phyloP scores from a whole-genome alignment of 2,888 invertebrate species.

The Aplocera efformata region DNA sequence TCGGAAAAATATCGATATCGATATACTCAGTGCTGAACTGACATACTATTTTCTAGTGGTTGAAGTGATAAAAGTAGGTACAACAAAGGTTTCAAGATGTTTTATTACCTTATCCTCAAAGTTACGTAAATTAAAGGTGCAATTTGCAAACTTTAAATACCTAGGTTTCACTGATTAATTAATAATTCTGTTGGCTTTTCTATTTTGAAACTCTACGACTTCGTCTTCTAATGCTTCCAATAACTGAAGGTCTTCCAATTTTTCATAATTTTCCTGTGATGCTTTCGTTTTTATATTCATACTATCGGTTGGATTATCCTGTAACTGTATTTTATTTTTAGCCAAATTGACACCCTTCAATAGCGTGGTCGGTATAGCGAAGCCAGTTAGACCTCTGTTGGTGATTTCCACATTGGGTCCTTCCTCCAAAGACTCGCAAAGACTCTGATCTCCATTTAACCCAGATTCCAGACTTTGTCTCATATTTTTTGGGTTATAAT shows the following conservation, averaged over 20 bases:
- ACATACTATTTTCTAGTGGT: no score
- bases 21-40: no score
- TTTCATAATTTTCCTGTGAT: constrained; percentile 11
- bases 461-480: constrained; percentile 47
- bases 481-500: constrained; percentile 47
- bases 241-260: constrained; percentile 6
- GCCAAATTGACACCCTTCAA: constrained; percentile 29
- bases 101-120: no score
- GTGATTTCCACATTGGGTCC: constrained; percentile 60
- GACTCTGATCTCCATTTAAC: constrained; percentile 42
- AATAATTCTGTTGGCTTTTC: background rate
- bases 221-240: constrained; percentile 38
- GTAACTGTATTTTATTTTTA: constrained; percentile 22
- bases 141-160: no score
- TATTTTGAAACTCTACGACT: constrained; percentile 33
- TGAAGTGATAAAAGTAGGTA: no score
- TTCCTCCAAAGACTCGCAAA: constrained; percentile 52
- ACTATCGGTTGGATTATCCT: constrained; percentile 1
- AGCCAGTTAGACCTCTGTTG: constrained; percentile 66
- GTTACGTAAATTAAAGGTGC: no score
- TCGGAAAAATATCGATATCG: no score
- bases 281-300: constrained; percentile 22
- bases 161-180: background rate
- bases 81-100: no score
- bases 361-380: constrained; percentile 57